Evolutionary conservation across 2,113 vertebrate species (phyloP), one percentile per base, ranked within the genome.

Genomic region (Anthoscopus minutus): DNA sequence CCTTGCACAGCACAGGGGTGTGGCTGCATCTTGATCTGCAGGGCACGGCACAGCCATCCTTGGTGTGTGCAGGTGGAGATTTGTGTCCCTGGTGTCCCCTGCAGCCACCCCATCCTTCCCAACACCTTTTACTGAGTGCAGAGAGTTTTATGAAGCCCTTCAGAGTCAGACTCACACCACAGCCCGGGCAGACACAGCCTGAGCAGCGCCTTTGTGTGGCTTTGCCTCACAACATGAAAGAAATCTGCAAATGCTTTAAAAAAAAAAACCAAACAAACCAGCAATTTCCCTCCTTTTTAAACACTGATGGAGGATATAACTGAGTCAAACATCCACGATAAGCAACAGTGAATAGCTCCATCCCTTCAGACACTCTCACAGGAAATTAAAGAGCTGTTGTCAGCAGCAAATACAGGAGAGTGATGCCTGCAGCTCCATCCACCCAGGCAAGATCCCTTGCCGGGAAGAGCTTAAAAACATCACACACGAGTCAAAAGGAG

Each of bases 91-190:
- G 58, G 15, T 20, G 45, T 56, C 37, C 50, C 18, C 54, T 53
- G n/a, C 10, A 5, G 31, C 37, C 27, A 1, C 54, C 47, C 58
- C 73, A 42, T 69, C 54, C 78, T 78, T 47, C 73, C 85, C 73
- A 56, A 5, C 9, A 2, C 0, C 0, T 25, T 66, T 67, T 33
- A 35, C 30, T 18, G 78, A 62, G 70, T 9, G 72, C 4, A 40
- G 28, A 30, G 74, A 17, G 93, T 23, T 89, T 82, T 10, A 21
- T 4, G 48, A 33, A 60, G 54, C 53, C 10, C 18, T 81, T 30
- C 67, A 77, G 38, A 51, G 53, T 17, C 72, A 38, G 14, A 30
- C 56, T 64, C 78, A 69, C 81, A 42, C 9, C 3, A 0, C 11
- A 67, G 64, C 44, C 60, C 77, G 51, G 51, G 42, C 56, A 58